Conservation (phyloP, 2,113 vertebrate species). For the Cyanoramphus novaezelandiae region DNA sequence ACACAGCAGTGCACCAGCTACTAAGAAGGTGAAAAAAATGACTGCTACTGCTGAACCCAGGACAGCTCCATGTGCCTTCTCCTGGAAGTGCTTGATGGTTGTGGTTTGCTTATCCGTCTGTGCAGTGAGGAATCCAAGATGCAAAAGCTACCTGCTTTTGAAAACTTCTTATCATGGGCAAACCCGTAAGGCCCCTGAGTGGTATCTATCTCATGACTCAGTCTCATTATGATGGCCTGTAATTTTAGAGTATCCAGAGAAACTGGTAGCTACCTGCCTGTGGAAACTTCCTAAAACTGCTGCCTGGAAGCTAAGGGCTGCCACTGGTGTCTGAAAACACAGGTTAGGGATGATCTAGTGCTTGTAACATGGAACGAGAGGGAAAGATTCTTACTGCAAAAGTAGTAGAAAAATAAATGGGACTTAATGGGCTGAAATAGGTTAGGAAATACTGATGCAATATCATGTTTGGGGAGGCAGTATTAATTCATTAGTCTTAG, state of each 20-base stretch:
- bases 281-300: background rate
- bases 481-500: background rate
- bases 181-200: background rate
- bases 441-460: background rate
- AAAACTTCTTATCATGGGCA: accelerated
- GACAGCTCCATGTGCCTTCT: background rate
- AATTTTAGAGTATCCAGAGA: background rate
- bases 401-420: background rate
- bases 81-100: background rate
- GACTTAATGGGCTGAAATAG: background rate
- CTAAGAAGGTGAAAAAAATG: too few species aligned
- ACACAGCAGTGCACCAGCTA: too few species aligned
- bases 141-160: background rate
- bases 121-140: background rate
- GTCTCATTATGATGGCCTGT: accelerated
- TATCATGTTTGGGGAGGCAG: background rate
- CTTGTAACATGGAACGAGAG: background rate
- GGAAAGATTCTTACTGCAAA: background rate
- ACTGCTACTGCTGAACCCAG: too few species aligned
- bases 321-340: background rate
- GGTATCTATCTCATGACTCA: background rate
- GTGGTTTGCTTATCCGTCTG: background rate
- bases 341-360: background rate
- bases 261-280: background rate
- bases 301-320: background rate